Evolutionary conservation across 2,797 vertebrate genomes (phyloP).

Genomic region (Pantherophis alleghaniensis): DNA sequence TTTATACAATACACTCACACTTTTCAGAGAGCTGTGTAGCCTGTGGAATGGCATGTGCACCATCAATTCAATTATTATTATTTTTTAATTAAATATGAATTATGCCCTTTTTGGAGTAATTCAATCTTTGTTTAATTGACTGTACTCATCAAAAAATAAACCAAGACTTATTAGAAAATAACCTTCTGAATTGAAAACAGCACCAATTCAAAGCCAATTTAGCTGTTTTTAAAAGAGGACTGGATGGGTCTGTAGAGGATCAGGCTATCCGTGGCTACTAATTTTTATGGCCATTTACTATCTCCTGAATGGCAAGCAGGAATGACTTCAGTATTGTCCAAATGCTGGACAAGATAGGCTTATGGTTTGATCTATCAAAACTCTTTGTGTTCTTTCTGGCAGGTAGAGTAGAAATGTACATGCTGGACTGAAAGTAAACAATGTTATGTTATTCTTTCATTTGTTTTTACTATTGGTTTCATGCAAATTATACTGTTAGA

Average conservation of each 20-base stretch:
- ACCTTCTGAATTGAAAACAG: background rate
- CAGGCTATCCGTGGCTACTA: background rate
- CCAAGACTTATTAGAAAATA: background rate
- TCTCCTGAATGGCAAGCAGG: background rate
- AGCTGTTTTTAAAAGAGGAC: background rate
- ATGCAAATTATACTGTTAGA: background rate
- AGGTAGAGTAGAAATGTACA: background rate
- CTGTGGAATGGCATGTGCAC: background rate
- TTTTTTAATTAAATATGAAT: background rate
- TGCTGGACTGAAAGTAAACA: background rate
- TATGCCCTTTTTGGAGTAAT: background rate
- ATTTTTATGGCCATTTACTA: background rate
- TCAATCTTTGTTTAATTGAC: background rate
- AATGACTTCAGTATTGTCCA: background rate
- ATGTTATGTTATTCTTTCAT: background rate
- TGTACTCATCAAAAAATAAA: background rate
- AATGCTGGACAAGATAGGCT: background rate
- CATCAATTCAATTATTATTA: background rate
- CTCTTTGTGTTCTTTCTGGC: background rate
- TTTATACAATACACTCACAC: background rate
- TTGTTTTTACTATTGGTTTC: background rate
- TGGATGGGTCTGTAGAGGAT: background rate
- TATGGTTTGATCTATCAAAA: background rate
- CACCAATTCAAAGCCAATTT: background rate
- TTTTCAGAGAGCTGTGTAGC: background rate